Percentiles rank a stretch among this genome's conserved stretches.
phyloP scores from a whole-genome alignment of 2,888 invertebrate species.

The Ptilodon capucinus region DNA sequence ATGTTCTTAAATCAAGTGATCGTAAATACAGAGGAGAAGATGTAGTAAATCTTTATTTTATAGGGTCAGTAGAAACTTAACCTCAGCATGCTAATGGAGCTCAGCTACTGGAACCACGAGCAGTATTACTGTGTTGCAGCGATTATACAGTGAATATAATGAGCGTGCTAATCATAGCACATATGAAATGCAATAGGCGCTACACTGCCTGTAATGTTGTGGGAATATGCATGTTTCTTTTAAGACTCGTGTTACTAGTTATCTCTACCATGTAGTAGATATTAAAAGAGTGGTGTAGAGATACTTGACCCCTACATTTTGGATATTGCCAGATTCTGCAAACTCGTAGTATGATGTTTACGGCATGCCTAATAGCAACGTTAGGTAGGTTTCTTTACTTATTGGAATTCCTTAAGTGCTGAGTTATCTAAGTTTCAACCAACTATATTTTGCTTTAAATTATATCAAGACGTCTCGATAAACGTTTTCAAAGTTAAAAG shows the following conservation, averaged over 20 bases:
- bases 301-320: too few species aligned
- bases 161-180: slow-evolving; percentile 20
- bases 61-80: neutral
- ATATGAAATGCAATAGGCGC: neutral
- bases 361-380: too few species aligned
- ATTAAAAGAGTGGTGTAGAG: too few species aligned
- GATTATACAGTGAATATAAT: slow-evolving; percentile 15
- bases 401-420: too few species aligned
- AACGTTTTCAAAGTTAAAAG: neutral
- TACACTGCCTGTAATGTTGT: neutral
- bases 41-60: neutral
- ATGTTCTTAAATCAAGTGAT: neutral
- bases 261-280: neutral
- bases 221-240: neutral
- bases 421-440: neutral
- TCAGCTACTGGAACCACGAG: neutral
- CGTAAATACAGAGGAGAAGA: too few species aligned
- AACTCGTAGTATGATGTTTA: too few species aligned
- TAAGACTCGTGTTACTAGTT: neutral
- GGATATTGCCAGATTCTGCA: too few species aligned
- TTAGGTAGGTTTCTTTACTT: too few species aligned
- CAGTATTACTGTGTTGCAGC: slow-evolving; percentile 1
- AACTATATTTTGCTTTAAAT: neutral
- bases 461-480: neutral
- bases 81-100: neutral